Base-by-base conservation (phyloP, 1,140 invertebrate genomes). In the Orussus abietinus region DNA sequence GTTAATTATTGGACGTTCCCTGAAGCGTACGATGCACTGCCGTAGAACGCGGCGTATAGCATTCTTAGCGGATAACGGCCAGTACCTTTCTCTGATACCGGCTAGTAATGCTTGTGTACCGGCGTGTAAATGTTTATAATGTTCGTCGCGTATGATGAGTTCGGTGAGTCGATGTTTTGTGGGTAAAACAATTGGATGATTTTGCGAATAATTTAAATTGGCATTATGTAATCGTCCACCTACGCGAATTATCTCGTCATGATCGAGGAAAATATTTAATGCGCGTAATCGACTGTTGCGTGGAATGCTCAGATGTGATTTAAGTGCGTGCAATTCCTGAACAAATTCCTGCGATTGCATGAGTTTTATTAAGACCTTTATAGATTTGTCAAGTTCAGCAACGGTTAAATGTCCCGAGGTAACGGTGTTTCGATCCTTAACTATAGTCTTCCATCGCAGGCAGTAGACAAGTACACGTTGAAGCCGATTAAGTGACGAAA, bases 211-310 rank as follows among this genome's bases (percentile, higher is more conserved):
- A 6, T 38, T 30, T 1, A 72, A 35, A 5, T 51, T 11, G 2
- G 71, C 46, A 15, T 59, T 44, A 19, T 46, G 11, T 7, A 75
- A 41, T 5, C 71, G 40, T 4, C 73, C 66, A 7, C 64, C 69
- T n/a, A 73, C 68, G 35, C 64, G 48, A 6, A 76, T 35, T 1
- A 75, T 6, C 13, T 55, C 55, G n/a, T 52, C 40, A 5, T 54
- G 10, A 34, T 73, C 67, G 5, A 71, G 5, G 46, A 69, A 69
- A 5, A 61, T 64, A 26, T 43, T 55, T 7, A 69, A 39, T 6
- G 49, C 37, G 12, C 42, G 12, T 25, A 55, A 22, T 29, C 55
- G 45, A 20, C 37, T 52, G 13, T 36, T 53, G n/a, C 10, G 12
- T 33, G 21, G 14, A 45, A 14, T 4, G 7, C 5, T 11, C 15